Evolutionary conservation across 2,113 vertebrate genomes (phyloP).

Genomic region (Plestiodon gilberti): DNA sequence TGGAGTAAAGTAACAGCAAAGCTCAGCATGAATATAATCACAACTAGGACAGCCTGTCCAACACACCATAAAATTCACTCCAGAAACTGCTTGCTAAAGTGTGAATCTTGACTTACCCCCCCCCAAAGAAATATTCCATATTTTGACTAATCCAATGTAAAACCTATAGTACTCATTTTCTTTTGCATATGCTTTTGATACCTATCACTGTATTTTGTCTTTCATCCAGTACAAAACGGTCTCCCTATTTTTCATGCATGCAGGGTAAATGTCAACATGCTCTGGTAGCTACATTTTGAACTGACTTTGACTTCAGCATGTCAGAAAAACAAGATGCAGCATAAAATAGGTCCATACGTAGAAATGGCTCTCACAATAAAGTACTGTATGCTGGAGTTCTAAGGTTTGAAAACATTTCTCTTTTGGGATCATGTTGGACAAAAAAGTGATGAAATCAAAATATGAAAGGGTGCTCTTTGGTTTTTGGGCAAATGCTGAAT

Average conservation of each 20-base stretch:
- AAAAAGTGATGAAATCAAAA: background rate
- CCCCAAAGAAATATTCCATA: background rate
- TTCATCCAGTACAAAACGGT: background rate
- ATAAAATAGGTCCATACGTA: background rate
- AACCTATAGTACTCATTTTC: background rate
- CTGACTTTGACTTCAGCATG: background rate
- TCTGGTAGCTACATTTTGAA: background rate
- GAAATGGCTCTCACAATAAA: background rate
- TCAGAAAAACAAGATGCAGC: background rate
- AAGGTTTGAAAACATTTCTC: background rate
- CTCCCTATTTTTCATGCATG: slow-evolving; percentile 27
- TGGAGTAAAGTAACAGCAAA: background rate
- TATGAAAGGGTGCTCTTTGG: background rate
- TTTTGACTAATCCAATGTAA: background rate
- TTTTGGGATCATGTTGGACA: background rate
- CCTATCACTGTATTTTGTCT: background rate
- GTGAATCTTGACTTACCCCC: background rate
- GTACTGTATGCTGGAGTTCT: background rate
- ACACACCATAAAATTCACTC: background rate
- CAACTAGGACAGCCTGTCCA: background rate
- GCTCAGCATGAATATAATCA: background rate
- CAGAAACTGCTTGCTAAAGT: background rate
- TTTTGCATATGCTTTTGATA: background rate
- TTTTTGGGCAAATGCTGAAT: background rate
- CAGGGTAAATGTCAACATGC: slow-evolving; percentile 13